Evolutionary conservation across 2,888 invertebrate species (phyloP).

Genomic region (Diarsia mendica): DNA sequence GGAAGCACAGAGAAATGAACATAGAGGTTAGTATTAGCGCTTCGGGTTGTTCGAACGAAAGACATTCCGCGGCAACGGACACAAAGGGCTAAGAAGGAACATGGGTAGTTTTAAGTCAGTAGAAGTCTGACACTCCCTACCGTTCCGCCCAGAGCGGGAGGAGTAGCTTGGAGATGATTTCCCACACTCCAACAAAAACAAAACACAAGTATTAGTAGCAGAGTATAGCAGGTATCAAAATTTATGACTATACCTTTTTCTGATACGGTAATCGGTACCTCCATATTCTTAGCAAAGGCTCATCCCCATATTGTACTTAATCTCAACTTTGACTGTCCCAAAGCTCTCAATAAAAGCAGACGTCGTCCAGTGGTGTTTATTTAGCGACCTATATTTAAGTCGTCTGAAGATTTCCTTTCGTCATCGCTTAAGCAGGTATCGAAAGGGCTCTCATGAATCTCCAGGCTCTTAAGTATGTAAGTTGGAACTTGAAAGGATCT

Average conservation of each 20-base stretch:
- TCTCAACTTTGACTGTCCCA: background rate
- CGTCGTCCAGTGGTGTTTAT: conserved; percentile 31
- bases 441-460: conserved; percentile 82
- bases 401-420: conserved; percentile 28
- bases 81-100: no score
- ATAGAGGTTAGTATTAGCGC: no score
- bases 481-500: conserved; percentile 80
- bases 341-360: conserved; percentile 16
- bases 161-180: no score
- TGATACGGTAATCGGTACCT: background rate
- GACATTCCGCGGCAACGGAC: no score
- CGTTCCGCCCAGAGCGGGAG: no score
- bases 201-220: no score
- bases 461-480: conserved; percentile 82
- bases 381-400: conserved; percentile 31
- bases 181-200: no score
- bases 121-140: no score
- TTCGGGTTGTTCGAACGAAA: no score
- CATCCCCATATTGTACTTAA: background rate
- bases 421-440: conserved; percentile 60
- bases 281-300: background rate
- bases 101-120: no score
- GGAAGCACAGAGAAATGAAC: background rate
- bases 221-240: no score
- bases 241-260: no score